These are phyloP conservation scores for Dromococcyx pavoninus DNA, from an alignment of 2,797 vertebrate genomes.

Conservation along the genomic window DNA sequence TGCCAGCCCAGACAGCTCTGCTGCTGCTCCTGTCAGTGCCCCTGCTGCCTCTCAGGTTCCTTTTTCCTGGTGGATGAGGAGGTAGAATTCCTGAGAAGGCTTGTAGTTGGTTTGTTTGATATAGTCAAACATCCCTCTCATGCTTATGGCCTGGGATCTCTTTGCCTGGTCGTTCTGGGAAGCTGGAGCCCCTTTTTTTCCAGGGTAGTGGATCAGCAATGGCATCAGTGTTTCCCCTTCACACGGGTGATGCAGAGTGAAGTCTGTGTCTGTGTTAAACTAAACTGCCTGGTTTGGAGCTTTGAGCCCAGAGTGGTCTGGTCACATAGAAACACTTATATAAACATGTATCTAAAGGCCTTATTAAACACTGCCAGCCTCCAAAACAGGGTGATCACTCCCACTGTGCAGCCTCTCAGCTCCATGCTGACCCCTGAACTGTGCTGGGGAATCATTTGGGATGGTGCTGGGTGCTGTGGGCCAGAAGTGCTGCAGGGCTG, in stretches of 20 bases:
- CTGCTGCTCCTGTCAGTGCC: not conserved
- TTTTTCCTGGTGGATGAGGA: not conserved
- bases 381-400: too few species aligned
- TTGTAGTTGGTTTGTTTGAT: too few species aligned
- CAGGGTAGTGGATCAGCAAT: not conserved
- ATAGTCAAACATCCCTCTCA: not conserved
- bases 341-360: too few species aligned
- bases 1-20: not conserved
- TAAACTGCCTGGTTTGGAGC: not conserved
- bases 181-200: not conserved
- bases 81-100: not conserved
- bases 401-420: not conserved
- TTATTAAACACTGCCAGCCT: not conserved
- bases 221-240: not conserved
- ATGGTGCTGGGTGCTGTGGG: not conserved
- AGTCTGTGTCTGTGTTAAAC: not conserved
- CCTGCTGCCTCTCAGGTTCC: conserved; percentile 4
- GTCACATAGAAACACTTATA: too few species aligned
- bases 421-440: not conserved
- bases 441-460: not conserved
- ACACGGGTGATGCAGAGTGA: not conserved
- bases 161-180: not conserved
- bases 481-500: not conserved
- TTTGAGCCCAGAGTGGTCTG: not conserved
- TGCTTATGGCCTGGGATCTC: fast-evolving